Base-by-base conservation (phyloP, 2,113 vertebrate genomes). In the Sander lucioperca region DNA sequence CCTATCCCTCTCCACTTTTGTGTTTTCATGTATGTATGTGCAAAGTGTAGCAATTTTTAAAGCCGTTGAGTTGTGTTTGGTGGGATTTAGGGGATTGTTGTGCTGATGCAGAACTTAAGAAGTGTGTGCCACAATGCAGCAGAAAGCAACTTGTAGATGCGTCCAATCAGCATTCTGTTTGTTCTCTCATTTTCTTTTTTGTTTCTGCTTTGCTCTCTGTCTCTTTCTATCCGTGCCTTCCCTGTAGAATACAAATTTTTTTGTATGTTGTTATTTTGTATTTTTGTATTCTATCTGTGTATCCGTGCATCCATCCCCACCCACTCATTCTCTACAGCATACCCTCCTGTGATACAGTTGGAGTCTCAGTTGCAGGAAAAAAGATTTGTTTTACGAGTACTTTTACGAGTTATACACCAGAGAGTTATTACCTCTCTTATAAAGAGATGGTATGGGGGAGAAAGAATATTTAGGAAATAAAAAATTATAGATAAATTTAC, bases 241-340 rank as follows among this genome's bases (percentile, higher is more conserved):
- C 59, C 80, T 83, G 33, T 80, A 73, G 72, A 63, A 47, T 53
- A 81, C 66, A 66, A 11, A 3, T 43, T 11, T 43, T 33, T 39
- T 43, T 43, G 39, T 43, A 2, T 39, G 39, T 11, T 43, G 10
- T 43, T 39, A 2, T 39, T 43, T 43, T 43, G 36, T 39, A 39
- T 39, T 43, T 43, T 43, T 71, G 72, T 67, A 76, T 67, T 74
- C 68, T 66, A 61, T 80, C 36, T 18, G 14, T 76, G 67, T 69
- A 71, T 70, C 25, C 39, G 14, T 80, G 79, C 76, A 62, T 84
- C 78, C 66, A 71, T 87, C 72, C 77, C 74, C 83, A 82, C 89
- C 88, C 89, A 86, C 88, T 83, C 70, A 39, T 16, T 68, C 80
- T 74, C 82, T 77, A 78, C 85, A 82, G 78, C 59, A 80, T n/a